These are phyloP conservation scores for Trichomycterus rosablanca DNA, from an alignment of 2,113 vertebrate species.

Conservation along the genomic window DNA sequence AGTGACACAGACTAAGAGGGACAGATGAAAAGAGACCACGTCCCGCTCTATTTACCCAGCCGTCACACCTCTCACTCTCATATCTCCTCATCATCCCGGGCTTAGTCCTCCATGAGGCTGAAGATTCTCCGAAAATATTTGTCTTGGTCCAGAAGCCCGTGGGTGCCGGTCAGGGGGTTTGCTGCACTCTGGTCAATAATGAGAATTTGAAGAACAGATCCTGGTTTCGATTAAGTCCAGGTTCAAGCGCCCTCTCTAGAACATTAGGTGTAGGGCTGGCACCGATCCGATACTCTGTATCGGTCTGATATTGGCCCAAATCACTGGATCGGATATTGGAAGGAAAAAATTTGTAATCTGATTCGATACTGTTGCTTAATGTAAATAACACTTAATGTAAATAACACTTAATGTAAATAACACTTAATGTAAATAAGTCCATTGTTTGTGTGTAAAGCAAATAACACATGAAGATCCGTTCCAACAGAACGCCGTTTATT, in stretches of 20 bases:
- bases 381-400: too few relatives aligned
- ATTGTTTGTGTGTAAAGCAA: too few relatives aligned
- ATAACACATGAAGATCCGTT: too few relatives aligned
- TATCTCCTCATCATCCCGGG: conserved; percentile 18
- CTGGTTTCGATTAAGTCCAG: conserved; percentile 45
- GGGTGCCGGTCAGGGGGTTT: background rate
- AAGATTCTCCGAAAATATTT: conserved; percentile 39
- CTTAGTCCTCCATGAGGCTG: conserved; percentile 17
- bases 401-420: too few relatives aligned
- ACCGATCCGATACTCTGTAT: too few relatives aligned
- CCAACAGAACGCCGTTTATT: too few relatives aligned
- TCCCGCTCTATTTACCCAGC: conserved; percentile 27
- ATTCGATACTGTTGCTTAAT: too few relatives aligned
- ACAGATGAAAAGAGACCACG: background rate
- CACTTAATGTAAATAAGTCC: too few relatives aligned
- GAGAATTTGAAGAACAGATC: conserved; percentile 41
- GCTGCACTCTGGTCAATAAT: conserved; percentile 39
- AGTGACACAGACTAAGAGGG: background rate
- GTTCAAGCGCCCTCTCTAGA: conserved; percentile 25
- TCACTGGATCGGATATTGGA: too few relatives aligned
- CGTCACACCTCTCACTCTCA: conserved; percentile 15
- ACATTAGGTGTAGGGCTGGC: conserved; percentile 28
- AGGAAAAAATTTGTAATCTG: too few relatives aligned
- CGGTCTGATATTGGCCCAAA: too few relatives aligned
- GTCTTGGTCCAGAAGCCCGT: background rate